Percentiles rank a stretch among this genome's conserved stretches.
Evolutionary conservation across 2,888 invertebrate species (phyloP).

Genomic region (Endotricha flammealis): DNA sequence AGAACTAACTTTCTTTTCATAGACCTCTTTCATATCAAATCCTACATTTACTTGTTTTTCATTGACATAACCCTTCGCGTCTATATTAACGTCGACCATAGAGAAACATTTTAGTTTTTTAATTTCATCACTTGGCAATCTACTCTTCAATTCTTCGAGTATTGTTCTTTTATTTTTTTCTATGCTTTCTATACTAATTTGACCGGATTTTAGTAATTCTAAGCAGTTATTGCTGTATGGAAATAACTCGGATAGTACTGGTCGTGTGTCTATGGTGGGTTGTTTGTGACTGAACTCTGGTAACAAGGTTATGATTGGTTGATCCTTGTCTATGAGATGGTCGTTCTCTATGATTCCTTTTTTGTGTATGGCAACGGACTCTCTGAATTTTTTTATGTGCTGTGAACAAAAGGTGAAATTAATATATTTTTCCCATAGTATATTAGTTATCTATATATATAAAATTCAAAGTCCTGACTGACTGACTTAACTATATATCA

Average conservation of each 20-base stretch:
- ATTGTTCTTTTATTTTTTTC: slow-evolving; percentile 58
- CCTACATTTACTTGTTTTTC: slow-evolving; percentile 56
- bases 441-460: too few relatives aligned
- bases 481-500: too few relatives aligned
- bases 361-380: slow-evolving; percentile 48
- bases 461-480: too few relatives aligned
- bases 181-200: slow-evolving; percentile 52
- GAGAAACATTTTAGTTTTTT: slow-evolving; percentile 61
- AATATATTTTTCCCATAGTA: too few relatives aligned
- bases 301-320: slow-evolving; percentile 38
- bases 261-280: slow-evolving; percentile 13
- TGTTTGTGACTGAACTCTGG: slow-evolving; percentile 31
- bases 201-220: slow-evolving; percentile 30
- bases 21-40: slow-evolving; percentile 50
- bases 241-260: slow-evolving; percentile 38
- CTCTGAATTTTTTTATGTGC: slow-evolving; percentile 55
- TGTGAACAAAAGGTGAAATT: slow-evolving; percentile 38
- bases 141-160: slow-evolving; percentile 38
- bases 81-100: slow-evolving; percentile 67
- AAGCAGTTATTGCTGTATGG: slow-evolving; percentile 42
- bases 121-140: slow-evolving; percentile 36
- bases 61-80: slow-evolving; percentile 47
- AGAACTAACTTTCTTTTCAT: slow-evolving; percentile 39
- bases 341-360: slow-evolving; percentile 43
- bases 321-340: slow-evolving; percentile 39